Evolutionary conservation across 2,797 vertebrate species (phyloP), one percentile per base, ranked within the genome.

Genomic region (Allobates femoralis): DNA sequence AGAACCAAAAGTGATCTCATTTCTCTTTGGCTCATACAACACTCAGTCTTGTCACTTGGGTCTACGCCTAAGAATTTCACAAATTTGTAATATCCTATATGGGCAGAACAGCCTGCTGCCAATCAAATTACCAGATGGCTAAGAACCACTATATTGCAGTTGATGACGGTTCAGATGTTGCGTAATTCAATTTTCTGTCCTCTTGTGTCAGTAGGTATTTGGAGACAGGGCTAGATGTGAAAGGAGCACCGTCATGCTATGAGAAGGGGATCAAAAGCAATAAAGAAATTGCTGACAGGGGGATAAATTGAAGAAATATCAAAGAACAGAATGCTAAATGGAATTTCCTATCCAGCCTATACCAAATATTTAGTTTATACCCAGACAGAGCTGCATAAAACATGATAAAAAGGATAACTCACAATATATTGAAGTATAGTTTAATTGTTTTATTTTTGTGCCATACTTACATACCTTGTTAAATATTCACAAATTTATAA

Each of bases 151-250:
- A 46, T 73, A 73, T 73, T 73, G 69, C 69, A 73, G 23, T 23
- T 73, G 69, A 73, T 73, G 69, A 50, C 2, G 11, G 1, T 73
- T 46, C 69, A 73, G 37, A 46, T 73, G 69, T 41, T 41, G 67
- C 26, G 69, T 73, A 73, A 73, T 73, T 73, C 37, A 73, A 73
- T 73, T 23, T 50, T 26, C 69, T 46, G 37, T 46, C 41, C 69
- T 50, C 23, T 46, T 73, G 69, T 73, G 69, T 73, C 69, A 73
- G 11, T 46, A 4, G 37, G 12, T 73, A 73, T 73, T 73, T 73
- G 37, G 46, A 37, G 69, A 73, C 69, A 73, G 37, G 12, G 37
- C 2, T 16, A 73, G 23, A 73, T 73, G 69, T 73, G 69, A 73
- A 37, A 73, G 69, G 37, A 23, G 37, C 37, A 46, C 5, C n/a